phyloP scores from a whole-genome alignment of 2,888 invertebrate species.

The Melitaea athalia region DNA sequence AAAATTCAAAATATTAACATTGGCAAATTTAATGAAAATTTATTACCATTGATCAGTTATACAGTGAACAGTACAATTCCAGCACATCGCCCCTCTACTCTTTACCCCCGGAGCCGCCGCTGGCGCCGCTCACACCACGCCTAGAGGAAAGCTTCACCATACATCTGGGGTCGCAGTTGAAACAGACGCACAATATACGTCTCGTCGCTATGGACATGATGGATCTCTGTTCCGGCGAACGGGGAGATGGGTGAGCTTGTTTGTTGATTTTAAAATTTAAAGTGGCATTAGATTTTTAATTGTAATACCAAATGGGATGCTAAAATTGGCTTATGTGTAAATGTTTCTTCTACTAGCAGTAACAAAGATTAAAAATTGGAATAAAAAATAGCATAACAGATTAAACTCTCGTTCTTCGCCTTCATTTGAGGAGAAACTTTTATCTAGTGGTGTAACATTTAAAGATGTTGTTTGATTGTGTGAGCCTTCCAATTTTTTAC shows the following conservation, averaged over 20 bases:
- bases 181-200: conserved; percentile 98
- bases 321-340: too few species aligned
- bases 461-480: too few species aligned
- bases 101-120: conserved; percentile 46
- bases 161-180: conserved; percentile 98
- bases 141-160: conserved; percentile 98
- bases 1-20: too few species aligned
- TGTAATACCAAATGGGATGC: too few species aligned
- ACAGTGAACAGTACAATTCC: neutral
- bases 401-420: too few species aligned
- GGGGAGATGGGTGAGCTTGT: conserved; percentile 53
- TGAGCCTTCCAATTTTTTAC: too few species aligned
- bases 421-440: too few species aligned
- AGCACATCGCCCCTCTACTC: conserved; percentile 71
- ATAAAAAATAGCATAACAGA: too few species aligned
- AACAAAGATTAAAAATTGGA: too few species aligned
- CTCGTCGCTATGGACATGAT: conserved; percentile 93
- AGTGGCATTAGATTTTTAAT: conserved; percentile 22
- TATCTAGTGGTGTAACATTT: too few species aligned
- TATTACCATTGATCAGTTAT: too few species aligned
- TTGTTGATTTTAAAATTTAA: neutral
- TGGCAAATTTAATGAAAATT: neutral
- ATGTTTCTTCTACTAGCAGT: too few species aligned
- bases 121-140: conserved; percentile 45
- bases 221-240: conserved; percentile 57